Conservation (phyloP, 1,140 invertebrate genomes). For the Nilaparvata lugens region DNA sequence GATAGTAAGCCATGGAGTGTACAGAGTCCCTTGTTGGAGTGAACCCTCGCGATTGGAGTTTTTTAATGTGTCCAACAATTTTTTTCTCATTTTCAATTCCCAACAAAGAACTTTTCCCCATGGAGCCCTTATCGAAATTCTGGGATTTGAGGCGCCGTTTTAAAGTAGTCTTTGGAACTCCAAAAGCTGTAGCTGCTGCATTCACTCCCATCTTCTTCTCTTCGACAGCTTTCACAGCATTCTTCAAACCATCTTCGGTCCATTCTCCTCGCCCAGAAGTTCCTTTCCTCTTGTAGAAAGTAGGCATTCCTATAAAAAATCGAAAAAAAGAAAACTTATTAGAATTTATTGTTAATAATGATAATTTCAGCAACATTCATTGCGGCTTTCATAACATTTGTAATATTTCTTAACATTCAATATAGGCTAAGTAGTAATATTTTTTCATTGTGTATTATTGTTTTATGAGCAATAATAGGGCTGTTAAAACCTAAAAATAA, state of each 20-base stretch:
- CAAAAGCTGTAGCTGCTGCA: not conserved
- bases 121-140: not conserved
- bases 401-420: too few species aligned
- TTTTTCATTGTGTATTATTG: too few species aligned
- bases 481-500: too few species aligned
- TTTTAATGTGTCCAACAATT: constrained; percentile 2
- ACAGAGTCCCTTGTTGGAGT: not conserved
- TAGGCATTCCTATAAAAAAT: not conserved
- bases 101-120: not conserved
- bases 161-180: not conserved
- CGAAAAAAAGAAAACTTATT: too few species aligned
- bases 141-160: not conserved
- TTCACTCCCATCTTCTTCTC: not conserved
- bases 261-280: not conserved
- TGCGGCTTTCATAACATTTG: too few species aligned
- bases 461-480: too few species aligned
- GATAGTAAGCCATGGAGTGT: not conserved
- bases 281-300: not conserved
- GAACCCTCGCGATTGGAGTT: not conserved
- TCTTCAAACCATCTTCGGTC: not conserved
- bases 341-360: too few species aligned
- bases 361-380: too few species aligned
- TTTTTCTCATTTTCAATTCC: not conserved
- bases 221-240: not conserved
- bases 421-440: too few species aligned